These are phyloP conservation scores for Oikopleura dioica DNA, from an alignment of 23 tunicate species.

Conservation along the genomic window DNA sequence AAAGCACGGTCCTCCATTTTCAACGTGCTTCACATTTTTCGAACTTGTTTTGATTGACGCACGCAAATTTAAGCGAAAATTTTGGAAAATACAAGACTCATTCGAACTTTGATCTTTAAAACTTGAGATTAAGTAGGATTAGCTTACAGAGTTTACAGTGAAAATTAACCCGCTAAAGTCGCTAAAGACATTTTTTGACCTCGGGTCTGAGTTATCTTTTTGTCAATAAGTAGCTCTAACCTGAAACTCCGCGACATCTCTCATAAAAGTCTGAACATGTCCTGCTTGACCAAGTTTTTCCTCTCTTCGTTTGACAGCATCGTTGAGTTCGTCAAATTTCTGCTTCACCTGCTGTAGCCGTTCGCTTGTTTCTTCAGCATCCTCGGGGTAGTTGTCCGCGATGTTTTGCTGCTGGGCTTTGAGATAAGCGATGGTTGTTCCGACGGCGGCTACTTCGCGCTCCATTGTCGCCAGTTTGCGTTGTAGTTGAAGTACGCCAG, in stretches of 20 bases:
- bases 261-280: conserved; percentile 67
- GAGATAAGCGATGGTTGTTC: background rate
- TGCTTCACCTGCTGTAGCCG: background rate
- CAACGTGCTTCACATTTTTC: too few species aligned
- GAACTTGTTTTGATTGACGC: too few species aligned
- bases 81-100: too few species aligned
- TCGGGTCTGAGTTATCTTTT: too few species aligned
- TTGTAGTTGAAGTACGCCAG: conserved; percentile 72
- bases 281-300: conserved; percentile 88
- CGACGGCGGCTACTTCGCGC: conserved; percentile 50
- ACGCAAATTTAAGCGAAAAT: too few species aligned
- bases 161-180: too few species aligned
- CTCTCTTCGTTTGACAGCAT: conserved; percentile 39
- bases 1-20: too few species aligned
- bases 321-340: conserved; percentile 28
- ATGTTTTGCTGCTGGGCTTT: background rate
- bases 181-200: too few species aligned
- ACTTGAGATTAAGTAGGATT: too few species aligned
- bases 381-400: background rate
- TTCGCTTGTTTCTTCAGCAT: background rate
- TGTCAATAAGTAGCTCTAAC: conserved; percentile 14
- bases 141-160: too few species aligned
- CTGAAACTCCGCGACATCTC: conserved; percentile 75
- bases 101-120: too few species aligned
- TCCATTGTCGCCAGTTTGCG: conserved; percentile 80